phyloP scores from a whole-genome alignment of 35 echinoderm and acorn worm genomes.

The Heliocidaris tuberculata region DNA sequence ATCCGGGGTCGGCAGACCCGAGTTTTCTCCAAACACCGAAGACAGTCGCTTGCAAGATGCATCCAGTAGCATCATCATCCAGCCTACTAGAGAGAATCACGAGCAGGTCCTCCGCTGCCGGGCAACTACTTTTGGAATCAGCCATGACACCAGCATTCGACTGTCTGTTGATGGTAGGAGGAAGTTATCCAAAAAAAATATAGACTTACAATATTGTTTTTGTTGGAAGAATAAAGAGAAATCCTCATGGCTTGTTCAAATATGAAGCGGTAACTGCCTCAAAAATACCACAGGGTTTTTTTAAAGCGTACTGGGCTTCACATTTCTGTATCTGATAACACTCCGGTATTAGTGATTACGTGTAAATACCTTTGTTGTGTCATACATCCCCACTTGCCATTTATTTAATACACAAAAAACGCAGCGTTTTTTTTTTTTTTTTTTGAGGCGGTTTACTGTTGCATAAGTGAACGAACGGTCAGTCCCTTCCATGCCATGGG shows the following conservation, averaged over 20 bases:
- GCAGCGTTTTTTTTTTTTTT: too few relatives aligned
- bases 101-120: conserved; percentile 19
- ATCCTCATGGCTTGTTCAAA: neutral
- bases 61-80: conserved; percentile 32
- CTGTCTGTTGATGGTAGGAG: conserved; percentile 28
- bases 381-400: too few relatives aligned
- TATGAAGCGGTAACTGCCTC: too few relatives aligned
- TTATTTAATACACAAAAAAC: too few relatives aligned
- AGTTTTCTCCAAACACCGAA: neutral
- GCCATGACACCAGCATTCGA: neutral
- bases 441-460: too few relatives aligned
- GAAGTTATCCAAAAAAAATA: neutral
- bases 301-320: too few relatives aligned
- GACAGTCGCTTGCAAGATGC: neutral
- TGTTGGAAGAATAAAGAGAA: neutral
- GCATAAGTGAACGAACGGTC: too few relatives aligned
- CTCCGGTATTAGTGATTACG: too few relatives aligned
- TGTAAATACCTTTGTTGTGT: too few relatives aligned
- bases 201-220: neutral
- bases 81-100: conserved; percentile 11
- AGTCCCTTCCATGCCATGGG: too few relatives aligned
- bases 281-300: too few relatives aligned
- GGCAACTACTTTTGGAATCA: conserved; percentile 15
- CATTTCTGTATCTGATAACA: too few relatives aligned
- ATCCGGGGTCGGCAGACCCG: neutral